Conservation (phyloP, 2,797 vertebrate species). For the Triplophysa bombifrons region DNA sequence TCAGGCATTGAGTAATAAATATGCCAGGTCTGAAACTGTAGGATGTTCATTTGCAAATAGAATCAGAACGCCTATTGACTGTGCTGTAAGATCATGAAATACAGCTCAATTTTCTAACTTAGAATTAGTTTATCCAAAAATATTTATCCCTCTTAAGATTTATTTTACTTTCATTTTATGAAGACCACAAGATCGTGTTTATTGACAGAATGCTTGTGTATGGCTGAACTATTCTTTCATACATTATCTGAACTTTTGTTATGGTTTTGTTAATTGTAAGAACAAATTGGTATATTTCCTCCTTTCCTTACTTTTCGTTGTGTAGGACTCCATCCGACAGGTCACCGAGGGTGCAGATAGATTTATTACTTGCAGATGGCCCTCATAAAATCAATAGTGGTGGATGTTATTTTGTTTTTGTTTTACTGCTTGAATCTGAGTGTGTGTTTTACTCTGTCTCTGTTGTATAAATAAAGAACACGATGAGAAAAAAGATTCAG, state of each 20-base stretch:
- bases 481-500: background rate
- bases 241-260: background rate
- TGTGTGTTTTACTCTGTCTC: background rate
- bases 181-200: background rate
- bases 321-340: background rate
- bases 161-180: background rate
- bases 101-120: background rate
- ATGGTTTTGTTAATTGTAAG: background rate
- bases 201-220: background rate
- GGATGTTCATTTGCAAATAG: background rate
- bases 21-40: background rate
- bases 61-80: background rate
- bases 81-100: background rate
- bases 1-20: background rate
- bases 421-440: background rate
- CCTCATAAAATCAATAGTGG: no score
- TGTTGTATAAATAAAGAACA: background rate
- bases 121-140: background rate
- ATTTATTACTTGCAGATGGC: background rate
- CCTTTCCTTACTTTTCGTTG: background rate
- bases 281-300: background rate
- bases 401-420: background rate
- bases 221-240: background rate
- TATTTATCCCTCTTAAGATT: background rate
- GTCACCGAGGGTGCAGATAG: background rate